Percentiles rank a stretch among this genome's conserved stretches.
These are phyloP conservation scores for Amphiura filiformis DNA, from an alignment of 35 echinoderm and acorn worm genomes.

Conservation along the genomic window DNA sequence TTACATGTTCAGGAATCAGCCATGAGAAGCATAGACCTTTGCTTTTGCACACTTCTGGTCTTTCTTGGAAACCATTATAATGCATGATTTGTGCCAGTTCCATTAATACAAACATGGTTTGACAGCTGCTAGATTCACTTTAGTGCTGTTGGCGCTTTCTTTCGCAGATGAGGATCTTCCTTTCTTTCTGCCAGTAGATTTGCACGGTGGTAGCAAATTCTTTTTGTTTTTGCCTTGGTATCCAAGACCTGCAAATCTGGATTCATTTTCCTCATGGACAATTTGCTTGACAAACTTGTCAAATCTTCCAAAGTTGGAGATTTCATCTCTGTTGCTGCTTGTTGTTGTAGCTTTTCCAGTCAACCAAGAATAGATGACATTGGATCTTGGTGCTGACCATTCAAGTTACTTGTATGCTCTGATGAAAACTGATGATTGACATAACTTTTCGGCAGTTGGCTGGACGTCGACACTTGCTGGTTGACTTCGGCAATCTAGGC, in stretches of 20 bases:
- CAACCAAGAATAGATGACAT: background rate
- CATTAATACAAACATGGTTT: slow-evolving; percentile 7
- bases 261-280: background rate
- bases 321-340: slow-evolving; percentile 10
- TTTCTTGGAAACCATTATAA: background rate
- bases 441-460: no score
- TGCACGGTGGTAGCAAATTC: background rate
- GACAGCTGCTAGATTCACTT: no score
- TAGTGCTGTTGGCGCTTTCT: no score
- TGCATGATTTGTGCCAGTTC: background rate
- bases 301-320: background rate
- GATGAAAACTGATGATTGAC: no score
- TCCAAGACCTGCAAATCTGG: background rate
- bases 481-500: no score
- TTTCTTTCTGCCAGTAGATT: background rate
- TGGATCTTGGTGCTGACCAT: no score
- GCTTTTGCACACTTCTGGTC: background rate
- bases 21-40: slow-evolving; percentile 13
- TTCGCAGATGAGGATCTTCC: no score
- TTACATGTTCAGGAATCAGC: background rate
- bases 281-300: background rate
- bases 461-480: no score
- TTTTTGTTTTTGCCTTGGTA: background rate
- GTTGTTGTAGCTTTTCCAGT: background rate
- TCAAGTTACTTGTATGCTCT: no score